phyloP scores from a whole-genome alignment of 2,888 invertebrate species.

The Pomacea canaliculata region DNA sequence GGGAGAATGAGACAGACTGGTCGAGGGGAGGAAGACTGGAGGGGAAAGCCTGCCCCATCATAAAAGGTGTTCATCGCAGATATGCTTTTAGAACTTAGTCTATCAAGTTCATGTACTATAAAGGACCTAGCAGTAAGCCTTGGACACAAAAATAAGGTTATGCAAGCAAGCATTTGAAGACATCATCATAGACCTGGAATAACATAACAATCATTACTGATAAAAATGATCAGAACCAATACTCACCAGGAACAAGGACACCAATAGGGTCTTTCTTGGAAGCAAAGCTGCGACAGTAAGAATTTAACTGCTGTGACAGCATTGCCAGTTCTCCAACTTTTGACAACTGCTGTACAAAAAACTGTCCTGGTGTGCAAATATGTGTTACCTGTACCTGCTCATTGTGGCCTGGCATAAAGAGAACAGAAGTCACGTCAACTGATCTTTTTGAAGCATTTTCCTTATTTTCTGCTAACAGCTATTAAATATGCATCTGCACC shows the following conservation, averaged over 20 bases:
- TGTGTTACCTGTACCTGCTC: conserved; percentile 75
- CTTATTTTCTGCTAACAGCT: too few relatives aligned
- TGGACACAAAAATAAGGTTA: too few relatives aligned
- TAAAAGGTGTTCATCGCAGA: neutral
- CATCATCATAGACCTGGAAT: too few relatives aligned
- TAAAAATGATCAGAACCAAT: neutral
- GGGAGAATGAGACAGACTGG: too few relatives aligned
- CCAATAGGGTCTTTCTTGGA: conserved; percentile 41
- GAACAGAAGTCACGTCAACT: too few relatives aligned
- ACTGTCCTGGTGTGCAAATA: conserved; percentile 76
- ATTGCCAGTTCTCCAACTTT: conserved; percentile 40
- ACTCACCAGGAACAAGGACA: neutral
- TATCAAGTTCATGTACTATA: too few relatives aligned
- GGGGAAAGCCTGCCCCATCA: neutral
- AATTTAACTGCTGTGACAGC: conserved; percentile 51
- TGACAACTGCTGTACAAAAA: conserved; percentile 74
- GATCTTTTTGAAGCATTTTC: too few relatives aligned
- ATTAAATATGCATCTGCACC: too few relatives aligned
- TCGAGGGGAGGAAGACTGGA: too few relatives aligned
- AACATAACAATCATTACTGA: too few relatives aligned
- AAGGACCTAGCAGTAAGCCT: too few relatives aligned
- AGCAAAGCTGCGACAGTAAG: conserved; percentile 44
- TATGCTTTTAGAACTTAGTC: neutral
- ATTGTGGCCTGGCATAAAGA: conserved; percentile 69
- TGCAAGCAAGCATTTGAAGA: too few relatives aligned